These are phyloP conservation scores for Plectrocnemia conspersa DNA, from an alignment of 1,140 invertebrate species.

Conservation along the genomic window DNA sequence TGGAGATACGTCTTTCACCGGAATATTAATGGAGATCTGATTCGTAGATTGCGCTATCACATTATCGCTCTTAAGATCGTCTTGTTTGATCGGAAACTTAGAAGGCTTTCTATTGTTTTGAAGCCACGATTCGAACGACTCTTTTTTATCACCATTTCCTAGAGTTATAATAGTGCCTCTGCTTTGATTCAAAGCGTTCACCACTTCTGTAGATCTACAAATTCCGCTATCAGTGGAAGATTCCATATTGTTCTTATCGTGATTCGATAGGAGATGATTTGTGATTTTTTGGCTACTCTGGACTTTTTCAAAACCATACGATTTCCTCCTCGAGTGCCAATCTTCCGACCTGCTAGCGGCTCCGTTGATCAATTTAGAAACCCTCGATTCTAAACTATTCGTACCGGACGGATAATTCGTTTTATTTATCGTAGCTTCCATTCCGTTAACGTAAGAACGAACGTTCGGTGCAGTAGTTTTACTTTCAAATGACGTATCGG, in stretches of 20 bases:
- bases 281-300: constrained; percentile 43
- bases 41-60: neutral
- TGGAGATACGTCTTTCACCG: neutral
- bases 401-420: constrained; percentile 46
- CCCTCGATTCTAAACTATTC: constrained; percentile 54
- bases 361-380: constrained; percentile 40
- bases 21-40: constrained; percentile 16
- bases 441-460: constrained; percentile 39
- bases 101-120: constrained; percentile 41
- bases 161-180: constrained; percentile 19
- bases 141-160: constrained; percentile 33
- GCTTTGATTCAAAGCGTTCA: constrained; percentile 40
- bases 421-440: constrained; percentile 42
- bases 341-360: constrained; percentile 52
- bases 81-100: constrained; percentile 34
- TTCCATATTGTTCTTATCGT: constrained; percentile 54
- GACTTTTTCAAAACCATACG: constrained; percentile 69
- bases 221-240: constrained; percentile 69
- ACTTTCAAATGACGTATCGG: constrained; percentile 17
- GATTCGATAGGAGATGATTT: constrained; percentile 44
- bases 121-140: constrained; percentile 46
- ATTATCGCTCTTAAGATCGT: constrained; percentile 29
- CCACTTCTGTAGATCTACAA: constrained; percentile 62
- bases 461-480: constrained; percentile 29
- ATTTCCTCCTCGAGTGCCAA: constrained; percentile 66